These are phyloP conservation scores for Gymnarchus niloticus DNA, from an alignment of 2,113 vertebrate species.

Conservation along the genomic window DNA sequence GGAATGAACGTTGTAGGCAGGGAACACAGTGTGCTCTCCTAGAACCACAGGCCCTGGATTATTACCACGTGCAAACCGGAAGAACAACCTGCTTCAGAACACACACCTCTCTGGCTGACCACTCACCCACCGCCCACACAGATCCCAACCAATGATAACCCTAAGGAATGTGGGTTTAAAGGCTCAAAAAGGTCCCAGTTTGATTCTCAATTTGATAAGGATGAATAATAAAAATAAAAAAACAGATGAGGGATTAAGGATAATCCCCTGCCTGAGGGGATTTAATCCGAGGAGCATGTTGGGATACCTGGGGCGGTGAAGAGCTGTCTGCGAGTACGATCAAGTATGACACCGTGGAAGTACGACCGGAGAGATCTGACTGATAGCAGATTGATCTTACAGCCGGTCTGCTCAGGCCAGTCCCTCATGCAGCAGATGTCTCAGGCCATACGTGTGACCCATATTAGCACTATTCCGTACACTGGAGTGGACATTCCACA, in stretches of 20 bases:
- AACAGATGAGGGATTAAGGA: conserved; percentile 34
- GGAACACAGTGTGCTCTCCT: neutral
- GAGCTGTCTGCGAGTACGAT: neutral
- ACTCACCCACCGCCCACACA: neutral
- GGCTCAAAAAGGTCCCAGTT: neutral
- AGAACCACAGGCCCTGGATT: neutral
- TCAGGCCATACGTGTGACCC: neutral
- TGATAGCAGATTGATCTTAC: conserved; percentile 15
- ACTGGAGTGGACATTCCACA: neutral
- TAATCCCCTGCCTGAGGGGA: conserved; percentile 35
- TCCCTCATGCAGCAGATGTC: conserved; percentile 24
- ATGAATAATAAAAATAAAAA: neutral
- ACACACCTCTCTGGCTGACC: neutral
- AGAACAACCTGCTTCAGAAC: neutral
- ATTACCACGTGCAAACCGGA: neutral
- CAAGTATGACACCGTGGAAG: neutral
- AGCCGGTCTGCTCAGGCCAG: conserved; percentile 24
- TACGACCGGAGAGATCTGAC: neutral
- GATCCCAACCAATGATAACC: neutral
- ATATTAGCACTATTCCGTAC: neutral
- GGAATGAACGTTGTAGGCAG: neutral
- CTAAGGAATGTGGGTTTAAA: neutral
- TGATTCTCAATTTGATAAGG: neutral
- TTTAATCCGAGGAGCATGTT: conserved; percentile 22
- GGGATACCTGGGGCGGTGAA: conserved; percentile 13